Percentiles rank a stretch among this genome's conserved stretches.
Evolutionary conservation across 2,797 vertebrate species (phyloP).

Genomic region (Balearica regulorum): DNA sequence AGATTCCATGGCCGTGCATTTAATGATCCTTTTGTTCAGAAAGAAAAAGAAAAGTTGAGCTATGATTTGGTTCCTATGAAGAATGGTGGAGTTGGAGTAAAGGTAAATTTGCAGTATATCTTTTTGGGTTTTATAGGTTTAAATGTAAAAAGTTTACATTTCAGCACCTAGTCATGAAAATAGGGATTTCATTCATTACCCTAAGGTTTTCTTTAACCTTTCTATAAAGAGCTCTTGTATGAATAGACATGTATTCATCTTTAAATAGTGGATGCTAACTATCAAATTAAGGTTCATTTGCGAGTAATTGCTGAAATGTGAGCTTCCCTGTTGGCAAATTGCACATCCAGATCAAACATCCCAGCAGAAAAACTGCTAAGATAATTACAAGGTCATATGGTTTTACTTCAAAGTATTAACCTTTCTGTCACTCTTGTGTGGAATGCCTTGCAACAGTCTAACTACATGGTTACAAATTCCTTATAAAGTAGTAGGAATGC

Average conservation of each 20-base stretch:
- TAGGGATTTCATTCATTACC: not conserved
- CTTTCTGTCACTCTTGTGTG: not conserved
- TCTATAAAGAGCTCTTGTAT: not conserved
- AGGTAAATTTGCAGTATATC: conserved; percentile 66
- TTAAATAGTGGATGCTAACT: not conserved
- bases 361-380: not conserved
- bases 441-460: not conserved
- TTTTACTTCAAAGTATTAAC: not conserved
- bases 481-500: not conserved
- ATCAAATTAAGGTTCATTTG: not conserved
- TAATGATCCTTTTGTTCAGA: conserved; percentile 79
- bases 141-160: not conserved
- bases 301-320: not conserved
- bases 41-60: conserved; percentile 74
- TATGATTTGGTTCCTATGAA: conserved; percentile 78
- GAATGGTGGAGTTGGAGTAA: conserved; percentile 79
- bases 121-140: not conserved
- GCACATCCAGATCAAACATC: not conserved
- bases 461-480: not conserved
- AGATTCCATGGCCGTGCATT: conserved; percentile 79
- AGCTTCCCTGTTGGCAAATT: not conserved
- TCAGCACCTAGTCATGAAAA: not conserved
- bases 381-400: not conserved
- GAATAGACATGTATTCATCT: not conserved
- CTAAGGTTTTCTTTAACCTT: not conserved